These are phyloP conservation scores for Coleophora flavipennella DNA, from an alignment of 2,888 invertebrate genomes.

Conservation along the genomic window DNA sequence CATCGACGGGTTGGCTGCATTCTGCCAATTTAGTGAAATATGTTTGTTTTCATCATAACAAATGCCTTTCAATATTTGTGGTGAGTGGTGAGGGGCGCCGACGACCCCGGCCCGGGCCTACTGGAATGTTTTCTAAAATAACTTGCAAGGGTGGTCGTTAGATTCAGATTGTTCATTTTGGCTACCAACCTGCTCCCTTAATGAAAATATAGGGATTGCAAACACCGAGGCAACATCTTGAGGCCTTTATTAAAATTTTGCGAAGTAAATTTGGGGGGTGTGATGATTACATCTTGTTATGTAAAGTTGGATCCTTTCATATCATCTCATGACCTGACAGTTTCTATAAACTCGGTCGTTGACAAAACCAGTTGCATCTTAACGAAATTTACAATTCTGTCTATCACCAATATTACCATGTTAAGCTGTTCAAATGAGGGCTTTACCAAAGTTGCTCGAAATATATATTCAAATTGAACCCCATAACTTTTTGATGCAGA, in stretches of 20 bases:
- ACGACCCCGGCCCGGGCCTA: slow-evolving; percentile 29
- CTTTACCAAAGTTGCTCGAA: slow-evolving; percentile 18
- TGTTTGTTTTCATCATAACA: slow-evolving; percentile 62
- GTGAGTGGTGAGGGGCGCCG: slow-evolving; percentile 31
- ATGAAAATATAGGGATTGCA: slow-evolving; percentile 2
- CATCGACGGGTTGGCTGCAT: slow-evolving; percentile 46
- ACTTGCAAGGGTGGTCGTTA: slow-evolving; percentile 54
- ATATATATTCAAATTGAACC: slow-evolving; percentile 23
- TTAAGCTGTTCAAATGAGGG: slow-evolving; percentile 34
- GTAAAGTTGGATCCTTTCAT: slow-evolving; percentile 44
- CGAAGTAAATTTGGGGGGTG: slow-evolving; percentile 17
- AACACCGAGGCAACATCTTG: slow-evolving; percentile 1
- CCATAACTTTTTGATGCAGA: slow-evolving; percentile 12
- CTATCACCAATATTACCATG: slow-evolving; percentile 37
- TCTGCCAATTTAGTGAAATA: slow-evolving; percentile 58
- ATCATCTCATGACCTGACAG: no score
- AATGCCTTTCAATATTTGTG: slow-evolving; percentile 46
- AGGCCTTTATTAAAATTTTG: slow-evolving; percentile 14
- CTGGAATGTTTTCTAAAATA: slow-evolving; percentile 54
- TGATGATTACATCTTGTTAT: slow-evolving; percentile 43
- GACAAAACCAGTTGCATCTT: slow-evolving; percentile 29
- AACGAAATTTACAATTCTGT: slow-evolving; percentile 37
- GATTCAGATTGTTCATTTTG: slow-evolving; percentile 28
- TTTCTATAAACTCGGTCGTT: no score
- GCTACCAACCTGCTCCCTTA: slow-evolving; percentile 8